Evolutionary conservation across 2,888 invertebrate genomes (phyloP).

Genomic region (Archips xylosteana): DNA sequence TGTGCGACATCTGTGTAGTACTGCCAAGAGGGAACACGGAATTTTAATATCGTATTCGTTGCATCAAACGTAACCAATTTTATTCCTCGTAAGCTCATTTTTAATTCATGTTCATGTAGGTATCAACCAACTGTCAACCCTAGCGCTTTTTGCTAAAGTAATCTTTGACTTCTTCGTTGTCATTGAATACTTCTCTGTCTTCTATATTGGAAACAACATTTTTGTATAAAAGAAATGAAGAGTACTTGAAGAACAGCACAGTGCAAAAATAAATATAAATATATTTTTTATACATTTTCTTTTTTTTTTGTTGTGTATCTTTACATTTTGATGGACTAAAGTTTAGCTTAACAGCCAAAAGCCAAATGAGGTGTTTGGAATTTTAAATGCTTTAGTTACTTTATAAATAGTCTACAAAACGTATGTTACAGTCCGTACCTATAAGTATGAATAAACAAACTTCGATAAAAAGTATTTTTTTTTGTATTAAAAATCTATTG

Average conservation of each 20-base stretch:
- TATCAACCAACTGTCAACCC: background rate
- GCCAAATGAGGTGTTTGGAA: background rate
- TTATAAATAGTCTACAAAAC: background rate
- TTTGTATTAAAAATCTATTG: background rate
- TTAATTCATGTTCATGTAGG: background rate
- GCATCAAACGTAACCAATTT: slow-evolving; percentile 94
- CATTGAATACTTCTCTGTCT: slow-evolving; percentile 1
- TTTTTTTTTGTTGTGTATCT: background rate
- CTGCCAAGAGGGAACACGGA: slow-evolving; percentile 89
- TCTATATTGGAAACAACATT: slow-evolving; percentile 19
- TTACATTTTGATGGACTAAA: slow-evolving; percentile 4
- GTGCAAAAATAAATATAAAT: slow-evolving; percentile 37
- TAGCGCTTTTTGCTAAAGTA: slow-evolving; percentile 17
- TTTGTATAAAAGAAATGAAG: slow-evolving; percentile 26
- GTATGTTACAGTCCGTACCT: background rate
- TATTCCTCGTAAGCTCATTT: slow-evolving; percentile 79
- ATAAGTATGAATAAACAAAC: too few relatives aligned
- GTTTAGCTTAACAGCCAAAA: background rate
- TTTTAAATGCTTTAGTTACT: background rate
- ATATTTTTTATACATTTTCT: slow-evolving; percentile 28
- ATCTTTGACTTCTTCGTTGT: slow-evolving; percentile 32
- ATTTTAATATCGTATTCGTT: slow-evolving; percentile 93
- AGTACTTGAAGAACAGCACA: slow-evolving; percentile 28
- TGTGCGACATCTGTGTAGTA: slow-evolving; percentile 90
- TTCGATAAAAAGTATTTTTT: background rate